Base-by-base conservation (phyloP, 2,797 vertebrate species). In the Kryptopterus vitreolus region DNA sequence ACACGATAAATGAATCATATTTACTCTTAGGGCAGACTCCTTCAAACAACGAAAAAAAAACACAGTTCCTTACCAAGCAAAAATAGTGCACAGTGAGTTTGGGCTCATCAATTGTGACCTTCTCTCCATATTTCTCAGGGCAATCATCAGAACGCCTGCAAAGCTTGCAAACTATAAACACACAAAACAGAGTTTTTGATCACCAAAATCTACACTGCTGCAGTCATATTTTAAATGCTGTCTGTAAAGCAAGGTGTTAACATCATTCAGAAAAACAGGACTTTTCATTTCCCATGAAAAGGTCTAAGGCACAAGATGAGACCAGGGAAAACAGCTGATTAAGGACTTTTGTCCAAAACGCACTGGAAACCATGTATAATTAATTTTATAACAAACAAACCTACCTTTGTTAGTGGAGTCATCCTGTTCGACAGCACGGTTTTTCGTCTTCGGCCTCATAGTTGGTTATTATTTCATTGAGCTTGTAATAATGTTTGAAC, bases 111-210 rank as follows among this genome's bases (percentile, higher is more conserved):
- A 95, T 88, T 18, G 91, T 95, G 76, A 95, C 92, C 87, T 95
- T 99, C 78, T 98, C 96, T 61, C 98, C 98, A 66, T 95, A 97
- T 84, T 96, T 91, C 80, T 94, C 93, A n/a, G 95, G 94, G 82
- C 94, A 95, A 78, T 98, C 92, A 61, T 97, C 96, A 81, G 82
- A 85, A 81, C 88, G 89, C 82, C 92, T 93, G 89, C 98, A 99
- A 71, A 99, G 92, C 85, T 88, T 91, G 89, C 97, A 99, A 69
- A 87, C 98, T 99, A 84, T 65, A 90, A 89, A 76, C 61, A 76
- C 0, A 80, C 29, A 4, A 80, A 33, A 70, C 4, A 70, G 24
- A 52, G 52, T 1, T 1, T 12, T 5, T 11, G 12, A 43, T 38
- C 33, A 55, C 13, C 3, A 38, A 35, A 35, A 55, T 55, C 20